Conservation (phyloP, 2,113 vertebrate genomes). For the Rhinoptilus africanus region DNA sequence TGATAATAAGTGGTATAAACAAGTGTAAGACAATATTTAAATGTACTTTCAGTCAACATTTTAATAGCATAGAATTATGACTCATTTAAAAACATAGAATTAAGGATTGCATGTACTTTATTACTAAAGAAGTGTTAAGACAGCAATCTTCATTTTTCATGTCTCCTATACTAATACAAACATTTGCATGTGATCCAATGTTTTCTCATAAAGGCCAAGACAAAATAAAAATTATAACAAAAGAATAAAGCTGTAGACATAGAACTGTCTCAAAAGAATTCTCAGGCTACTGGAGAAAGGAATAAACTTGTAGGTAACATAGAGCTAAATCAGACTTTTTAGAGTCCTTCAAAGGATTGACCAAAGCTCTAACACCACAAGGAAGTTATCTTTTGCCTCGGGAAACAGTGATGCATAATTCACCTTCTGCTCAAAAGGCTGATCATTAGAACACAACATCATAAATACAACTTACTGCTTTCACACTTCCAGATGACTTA, state of each 20-base stretch:
- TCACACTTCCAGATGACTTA: background rate
- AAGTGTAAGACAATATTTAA: background rate
- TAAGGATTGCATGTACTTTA: accelerated
- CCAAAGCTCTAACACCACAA: background rate
- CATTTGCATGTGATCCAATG: background rate
- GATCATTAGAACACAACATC: background rate
- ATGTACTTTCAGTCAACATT: background rate
- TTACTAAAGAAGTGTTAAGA: background rate
- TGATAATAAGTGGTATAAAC: background rate
- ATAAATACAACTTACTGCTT: background rate
- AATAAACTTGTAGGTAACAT: background rate
- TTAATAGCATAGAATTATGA: background rate
- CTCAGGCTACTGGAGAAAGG: background rate
- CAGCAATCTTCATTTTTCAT: background rate
- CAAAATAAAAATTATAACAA: background rate
- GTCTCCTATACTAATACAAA: background rate
- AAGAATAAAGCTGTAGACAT: background rate
- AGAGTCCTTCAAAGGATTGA: background rate
- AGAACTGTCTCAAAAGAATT: background rate
- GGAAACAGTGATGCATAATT: background rate
- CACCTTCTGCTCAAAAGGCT: background rate
- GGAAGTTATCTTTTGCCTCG: background rate
- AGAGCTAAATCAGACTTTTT: background rate
- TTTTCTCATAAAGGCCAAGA: background rate
- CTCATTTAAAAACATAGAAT: background rate